Evolutionary conservation across 2,888 invertebrate genomes (phyloP).

Genomic region (Stenichneumon culpator): DNA sequence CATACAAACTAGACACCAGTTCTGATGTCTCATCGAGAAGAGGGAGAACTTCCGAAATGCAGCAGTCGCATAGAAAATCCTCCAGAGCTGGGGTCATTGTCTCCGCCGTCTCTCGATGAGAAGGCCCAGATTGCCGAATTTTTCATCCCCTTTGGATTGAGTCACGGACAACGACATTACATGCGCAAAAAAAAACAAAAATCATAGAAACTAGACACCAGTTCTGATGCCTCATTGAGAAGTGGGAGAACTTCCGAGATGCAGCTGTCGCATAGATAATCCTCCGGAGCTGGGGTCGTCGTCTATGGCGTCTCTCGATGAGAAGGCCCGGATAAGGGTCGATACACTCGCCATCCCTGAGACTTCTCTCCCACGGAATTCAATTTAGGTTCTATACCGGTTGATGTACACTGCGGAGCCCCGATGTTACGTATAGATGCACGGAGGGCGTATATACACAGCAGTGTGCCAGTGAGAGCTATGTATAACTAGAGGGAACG

Average conservation of each 20-base stretch:
- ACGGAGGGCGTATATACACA: background rate
- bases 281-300: background rate
- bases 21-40: too few relatives aligned
- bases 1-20: background rate
- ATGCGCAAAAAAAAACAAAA: background rate
- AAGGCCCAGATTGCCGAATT: conserved; percentile 9
- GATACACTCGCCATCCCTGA: conserved; percentile 49
- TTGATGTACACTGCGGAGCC: conserved; percentile 42
- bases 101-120: conserved; percentile 30
- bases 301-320: conserved; percentile 25
- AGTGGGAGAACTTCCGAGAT: background rate
- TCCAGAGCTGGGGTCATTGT: background rate
- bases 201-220: background rate
- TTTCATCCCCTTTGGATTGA: background rate
- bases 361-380: conserved; percentile 48
- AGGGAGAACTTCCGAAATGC: background rate
- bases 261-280: background rate
- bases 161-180: background rate
- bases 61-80: background rate
- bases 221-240: too few relatives aligned
- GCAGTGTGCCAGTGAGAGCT: conserved; percentile 1
- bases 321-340: conserved; percentile 45
- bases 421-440: conserved; percentile 22
- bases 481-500: conserved; percentile 43
- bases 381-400: conserved; percentile 63